phyloP scores from a whole-genome alignment of 1,140 invertebrate genomes.

The Panulirus ornatus region DNA sequence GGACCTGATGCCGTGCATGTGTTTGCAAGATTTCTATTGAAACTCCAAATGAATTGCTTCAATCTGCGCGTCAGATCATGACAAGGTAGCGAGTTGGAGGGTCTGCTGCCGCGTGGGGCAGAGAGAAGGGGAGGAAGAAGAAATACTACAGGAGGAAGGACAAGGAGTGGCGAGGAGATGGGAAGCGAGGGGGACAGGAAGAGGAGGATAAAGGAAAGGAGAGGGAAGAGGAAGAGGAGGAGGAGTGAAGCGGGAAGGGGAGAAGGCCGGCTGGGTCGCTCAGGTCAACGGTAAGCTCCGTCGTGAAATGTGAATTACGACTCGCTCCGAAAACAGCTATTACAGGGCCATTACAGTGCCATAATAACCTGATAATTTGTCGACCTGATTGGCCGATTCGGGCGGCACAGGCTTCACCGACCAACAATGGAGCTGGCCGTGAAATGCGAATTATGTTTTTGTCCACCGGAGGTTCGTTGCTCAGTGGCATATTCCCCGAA shows the following conservation, averaged over 20 bases:
- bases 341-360: conserved; percentile 34
- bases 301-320: conserved; percentile 55
- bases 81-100: background rate
- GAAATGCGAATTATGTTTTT: conserved; percentile 36
- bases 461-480: background rate
- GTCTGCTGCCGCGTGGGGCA: background rate
- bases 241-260: background rate
- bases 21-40: too few relatives aligned
- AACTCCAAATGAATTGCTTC: too few relatives aligned
- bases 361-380: conserved; percentile 55
- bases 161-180: background rate
- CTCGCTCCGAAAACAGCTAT: conserved; percentile 22
- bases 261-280: background rate
- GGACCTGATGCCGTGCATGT: too few relatives aligned
- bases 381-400: conserved; percentile 33
- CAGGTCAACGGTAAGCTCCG: conserved; percentile 20
- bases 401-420: background rate
- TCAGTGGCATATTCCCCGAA: background rate
- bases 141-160: background rate
- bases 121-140: background rate
- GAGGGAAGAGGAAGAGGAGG: background rate
- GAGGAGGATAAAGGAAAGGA: background rate
- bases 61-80: too few relatives aligned
- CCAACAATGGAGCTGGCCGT: conserved; percentile 22
- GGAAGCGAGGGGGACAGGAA: background rate